Evolutionary conservation across 2,888 invertebrate genomes (phyloP).

Genomic region (Morpho helenor): DNA sequence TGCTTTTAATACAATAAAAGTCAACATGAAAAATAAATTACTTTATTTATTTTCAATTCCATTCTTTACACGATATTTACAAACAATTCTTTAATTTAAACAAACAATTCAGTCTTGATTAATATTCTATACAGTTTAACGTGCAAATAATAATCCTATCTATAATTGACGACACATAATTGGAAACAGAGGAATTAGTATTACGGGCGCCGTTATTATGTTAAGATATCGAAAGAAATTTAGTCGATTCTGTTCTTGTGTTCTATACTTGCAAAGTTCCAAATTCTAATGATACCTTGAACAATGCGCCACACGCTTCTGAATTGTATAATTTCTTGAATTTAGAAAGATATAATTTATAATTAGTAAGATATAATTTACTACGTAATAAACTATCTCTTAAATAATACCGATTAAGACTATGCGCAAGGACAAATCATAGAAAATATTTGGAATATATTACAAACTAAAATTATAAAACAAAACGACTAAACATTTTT

Average conservation of each 20-base stretch:
- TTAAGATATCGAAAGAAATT: too few species aligned
- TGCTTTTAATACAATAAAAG: constrained; percentile 25
- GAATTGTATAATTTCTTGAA: too few species aligned
- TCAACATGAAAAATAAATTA: constrained; percentile 65
- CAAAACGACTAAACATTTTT: neutral
- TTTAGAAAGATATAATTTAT: too few species aligned
- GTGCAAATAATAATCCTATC: constrained; percentile 28
- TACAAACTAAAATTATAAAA: neutral
- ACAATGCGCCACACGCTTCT: too few species aligned
- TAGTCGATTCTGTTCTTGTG: too few species aligned
- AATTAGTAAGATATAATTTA: too few species aligned
- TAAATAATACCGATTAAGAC: too few species aligned
- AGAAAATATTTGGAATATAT: neutral
- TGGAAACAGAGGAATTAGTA: neutral
- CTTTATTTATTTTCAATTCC: constrained; percentile 63
- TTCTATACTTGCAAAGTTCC: too few species aligned
- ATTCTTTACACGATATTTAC: constrained; percentile 57
- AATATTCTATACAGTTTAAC: constrained; percentile 68
- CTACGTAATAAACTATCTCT: too few species aligned
- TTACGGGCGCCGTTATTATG: too few species aligned
- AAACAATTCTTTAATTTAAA: constrained; percentile 54
- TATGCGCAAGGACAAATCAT: neutral
- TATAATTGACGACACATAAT: constrained; percentile 31
- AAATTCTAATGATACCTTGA: too few species aligned
- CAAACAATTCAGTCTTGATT: constrained; percentile 72